Evolutionary conservation across 1,140 invertebrate species (phyloP), one percentile per base, ranked within the genome.

Genomic region (Zaprionus tsacasi): DNA sequence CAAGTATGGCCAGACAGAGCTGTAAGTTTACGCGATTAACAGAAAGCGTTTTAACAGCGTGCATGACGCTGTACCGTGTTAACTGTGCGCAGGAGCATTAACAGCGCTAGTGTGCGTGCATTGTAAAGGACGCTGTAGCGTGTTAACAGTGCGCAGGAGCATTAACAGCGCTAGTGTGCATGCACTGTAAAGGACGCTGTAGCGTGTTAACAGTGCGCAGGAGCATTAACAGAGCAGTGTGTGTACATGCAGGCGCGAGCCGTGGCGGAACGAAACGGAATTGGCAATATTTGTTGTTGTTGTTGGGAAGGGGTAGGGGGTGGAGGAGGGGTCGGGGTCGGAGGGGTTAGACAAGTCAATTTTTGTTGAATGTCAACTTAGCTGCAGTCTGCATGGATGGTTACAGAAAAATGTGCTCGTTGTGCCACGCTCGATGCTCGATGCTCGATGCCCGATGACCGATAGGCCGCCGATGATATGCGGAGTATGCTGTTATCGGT

Each of bases 351-450:
- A 61, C 33, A 70, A 70, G 25, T 66, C 27, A 35, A 55, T 67
- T 59, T 54, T 73, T 35, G 60, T 30, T 35, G 67, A 73, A 73
- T 73, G 64, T 73, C 70, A 73, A 73, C 70, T 73, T 73, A 73
- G 70, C 70, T 73, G 70, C 67, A 50, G 56, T 73, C 70, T 68
- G 70, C 30, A 73, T 68, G 55, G 70, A 43, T 68, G 70, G 45
- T 45, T 68, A 73, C 70, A 73, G 69, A 71, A 43, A 52, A 54
- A 40, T 65, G 52, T 65, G 70, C 57, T 70, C 48, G 45, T 25
- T 50, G 17, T 25, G 17, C 4, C 45, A 10, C 15, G 15, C 17
- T 25, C 45, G 45, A 50, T 50, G 45, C 17, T 21, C 45, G 17
- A 11, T 25, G 45, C 45, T 25, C 45, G 45, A 17, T 21, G 43